Percentiles rank a stretch among this genome's conserved stretches.
Evolutionary conservation across 2,113 vertebrate species (phyloP).

Genomic region (Pleuronectes platessa): DNA sequence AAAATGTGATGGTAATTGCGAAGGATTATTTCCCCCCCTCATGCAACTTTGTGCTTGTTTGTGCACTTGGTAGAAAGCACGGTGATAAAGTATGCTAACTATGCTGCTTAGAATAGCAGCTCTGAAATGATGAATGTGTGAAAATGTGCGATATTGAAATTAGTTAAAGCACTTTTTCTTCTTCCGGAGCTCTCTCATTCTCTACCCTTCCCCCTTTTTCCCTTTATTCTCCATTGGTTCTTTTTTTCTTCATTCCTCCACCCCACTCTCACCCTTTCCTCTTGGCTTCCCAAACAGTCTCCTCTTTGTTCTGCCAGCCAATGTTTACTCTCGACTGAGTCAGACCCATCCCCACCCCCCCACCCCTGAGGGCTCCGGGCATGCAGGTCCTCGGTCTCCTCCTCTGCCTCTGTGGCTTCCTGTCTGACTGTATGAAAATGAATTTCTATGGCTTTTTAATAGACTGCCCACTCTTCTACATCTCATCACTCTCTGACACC

Average conservation of each 20-base stretch:
- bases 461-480: constrained; percentile 49
- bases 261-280: constrained; percentile 18
- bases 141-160: constrained; percentile 33
- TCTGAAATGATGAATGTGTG: constrained; percentile 37
- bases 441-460: constrained; percentile 49
- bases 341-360: constrained; percentile 37
- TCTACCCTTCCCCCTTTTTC: background rate
- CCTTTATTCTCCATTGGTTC: background rate
- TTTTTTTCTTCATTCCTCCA: constrained; percentile 18
- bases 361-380: constrained; percentile 33
- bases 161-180: constrained; percentile 7
- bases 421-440: constrained; percentile 58
- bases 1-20: constrained; percentile 31
- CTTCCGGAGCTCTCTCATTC: background rate
- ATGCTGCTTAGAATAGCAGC: constrained; percentile 15
- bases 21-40: background rate
- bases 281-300: constrained; percentile 39
- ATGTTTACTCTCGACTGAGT: constrained; percentile 58
- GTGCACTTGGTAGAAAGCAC: constrained; percentile 2
- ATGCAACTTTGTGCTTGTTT: constrained; percentile 35
- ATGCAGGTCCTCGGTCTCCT: constrained; percentile 53
- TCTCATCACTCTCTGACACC: constrained; percentile 46
- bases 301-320: constrained; percentile 62
- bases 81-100: constrained; percentile 38
- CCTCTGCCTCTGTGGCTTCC: constrained; percentile 48